Base-by-base conservation (phyloP, 2,888 invertebrate genomes). In the Laothoe populi region DNA sequence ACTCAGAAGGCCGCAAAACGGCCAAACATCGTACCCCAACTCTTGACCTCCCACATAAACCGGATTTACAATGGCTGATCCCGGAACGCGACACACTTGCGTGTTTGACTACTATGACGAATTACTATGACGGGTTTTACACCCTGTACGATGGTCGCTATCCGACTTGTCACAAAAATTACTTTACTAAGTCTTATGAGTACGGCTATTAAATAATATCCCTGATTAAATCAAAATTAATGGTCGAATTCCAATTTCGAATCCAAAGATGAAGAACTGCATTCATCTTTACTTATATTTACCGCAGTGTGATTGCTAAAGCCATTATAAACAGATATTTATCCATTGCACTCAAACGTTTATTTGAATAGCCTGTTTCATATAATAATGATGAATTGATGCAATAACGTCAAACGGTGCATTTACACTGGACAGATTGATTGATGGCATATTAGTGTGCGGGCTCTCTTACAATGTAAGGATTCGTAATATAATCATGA, bases 341-440 rank as follows among this genome's bases (percentile, higher is more conserved):
- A 13, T 49, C 26, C 4, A 26, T n/a, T 49, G 49, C 26, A 49
- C 26, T n/a, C 5, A 3, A 5, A 49, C 13, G n/a, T 49, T 24
- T 2, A 19, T 45, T 16, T 26, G 26, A 24, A 42, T 42, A 16
- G 23, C 11, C n/a, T 49, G 24, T 24, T 48, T 4, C 24, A 24
- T 26, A 26, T 26, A 49, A 49, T 49, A 26, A 49, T 49, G 49
- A 49, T 49, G 13, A 49, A 49, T 49, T 16, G 49, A 49, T 49
- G 49, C 49, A n/a, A 31, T 49, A 49, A 49, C 26, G 26, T 49
- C 49, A 49, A 49, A 49, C n/a, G 44, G 44, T 45, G 49, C 49
- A 49, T 49, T 26, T n/a, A 45, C 44, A 46, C 46, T 24, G 46
- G 46, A 49, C 26, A 49, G 40, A 40, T 26, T 26, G 49, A 49